These are phyloP conservation scores for Pristis pectinata DNA, from an alignment of 2,797 vertebrate genomes.

Conservation along the genomic window DNA sequence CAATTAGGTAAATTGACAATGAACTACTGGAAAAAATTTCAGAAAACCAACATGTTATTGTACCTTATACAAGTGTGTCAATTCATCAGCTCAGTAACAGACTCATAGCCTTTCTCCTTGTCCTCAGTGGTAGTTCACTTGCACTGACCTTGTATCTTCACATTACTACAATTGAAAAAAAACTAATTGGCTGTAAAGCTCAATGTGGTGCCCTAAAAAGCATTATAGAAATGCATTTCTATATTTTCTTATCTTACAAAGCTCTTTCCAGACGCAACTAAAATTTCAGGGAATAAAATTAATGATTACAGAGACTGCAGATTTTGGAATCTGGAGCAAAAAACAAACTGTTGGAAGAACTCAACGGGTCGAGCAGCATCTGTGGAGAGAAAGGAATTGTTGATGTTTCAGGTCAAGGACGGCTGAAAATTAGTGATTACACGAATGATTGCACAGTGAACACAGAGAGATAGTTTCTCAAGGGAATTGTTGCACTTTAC, in stretches of 20 bases:
- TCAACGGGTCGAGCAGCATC: too few species aligned
- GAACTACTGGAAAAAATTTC: not conserved
- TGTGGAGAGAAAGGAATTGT: too few species aligned
- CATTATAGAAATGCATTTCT: too few species aligned
- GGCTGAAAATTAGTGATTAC: not conserved
- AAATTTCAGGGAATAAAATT: too few species aligned
- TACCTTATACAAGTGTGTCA: not conserved
- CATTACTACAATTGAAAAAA: not conserved
- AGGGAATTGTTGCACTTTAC: not conserved
- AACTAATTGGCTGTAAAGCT: not conserved
- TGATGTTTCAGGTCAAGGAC: too few species aligned
- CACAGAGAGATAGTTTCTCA: not conserved
- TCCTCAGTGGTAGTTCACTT: not conserved
- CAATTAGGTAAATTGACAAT: not conserved
- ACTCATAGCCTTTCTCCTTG: too few species aligned
- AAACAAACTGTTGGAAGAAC: too few species aligned
- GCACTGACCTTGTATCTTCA: too few species aligned
- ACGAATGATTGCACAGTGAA: not conserved
- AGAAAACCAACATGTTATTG: not conserved
- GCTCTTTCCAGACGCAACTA: not conserved
- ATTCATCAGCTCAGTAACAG: not conserved
- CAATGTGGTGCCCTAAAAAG: not conserved
- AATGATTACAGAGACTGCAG: too few species aligned
- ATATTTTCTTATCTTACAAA: not conserved
- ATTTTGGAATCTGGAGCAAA: too few species aligned